Evolutionary conservation across 2,888 invertebrate genomes (phyloP).

Genomic region (Acleris laterana): DNA sequence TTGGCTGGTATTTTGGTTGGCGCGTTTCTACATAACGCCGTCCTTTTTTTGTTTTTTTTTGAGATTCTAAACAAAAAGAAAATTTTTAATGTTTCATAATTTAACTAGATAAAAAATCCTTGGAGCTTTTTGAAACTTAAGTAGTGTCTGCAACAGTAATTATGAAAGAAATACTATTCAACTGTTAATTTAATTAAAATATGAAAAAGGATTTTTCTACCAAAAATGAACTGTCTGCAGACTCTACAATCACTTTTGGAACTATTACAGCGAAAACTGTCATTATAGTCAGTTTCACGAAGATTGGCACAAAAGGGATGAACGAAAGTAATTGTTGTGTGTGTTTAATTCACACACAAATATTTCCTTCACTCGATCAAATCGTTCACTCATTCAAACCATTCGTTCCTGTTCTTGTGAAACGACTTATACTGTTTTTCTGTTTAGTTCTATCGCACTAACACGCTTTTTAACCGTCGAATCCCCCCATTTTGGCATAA

Average conservation of each 20-base stretch:
- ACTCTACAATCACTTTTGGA: constrained; percentile 47
- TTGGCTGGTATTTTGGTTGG: not conserved
- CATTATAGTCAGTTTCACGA: not conserved
- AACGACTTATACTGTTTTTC: constrained; percentile 7
- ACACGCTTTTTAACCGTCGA: constrained; percentile 62
- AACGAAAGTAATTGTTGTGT: no score
- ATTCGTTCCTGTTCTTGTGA: not conserved
- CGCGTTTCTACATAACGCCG: not conserved
- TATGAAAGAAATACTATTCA: no score
- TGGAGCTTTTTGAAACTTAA: constrained; percentile 14
- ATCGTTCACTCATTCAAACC: no score
- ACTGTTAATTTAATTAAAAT: not conserved
- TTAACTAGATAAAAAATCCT: constrained; percentile 8
- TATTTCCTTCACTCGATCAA: no score
- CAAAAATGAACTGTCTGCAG: constrained; percentile 53
- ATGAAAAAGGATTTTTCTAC: not conserved
- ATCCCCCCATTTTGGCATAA: constrained; percentile 6
- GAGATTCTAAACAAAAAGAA: no score
- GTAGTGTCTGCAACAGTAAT: constrained; percentile 49
- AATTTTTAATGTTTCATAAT: no score
- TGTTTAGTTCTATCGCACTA: constrained; percentile 14
- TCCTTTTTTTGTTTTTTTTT: not conserved
- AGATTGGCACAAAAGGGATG: no score
- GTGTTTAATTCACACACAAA: no score
- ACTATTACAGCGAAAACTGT: constrained; percentile 39